phyloP scores from a whole-genome alignment of 2,797 vertebrate species.

The Phalloptychus januarius region DNA sequence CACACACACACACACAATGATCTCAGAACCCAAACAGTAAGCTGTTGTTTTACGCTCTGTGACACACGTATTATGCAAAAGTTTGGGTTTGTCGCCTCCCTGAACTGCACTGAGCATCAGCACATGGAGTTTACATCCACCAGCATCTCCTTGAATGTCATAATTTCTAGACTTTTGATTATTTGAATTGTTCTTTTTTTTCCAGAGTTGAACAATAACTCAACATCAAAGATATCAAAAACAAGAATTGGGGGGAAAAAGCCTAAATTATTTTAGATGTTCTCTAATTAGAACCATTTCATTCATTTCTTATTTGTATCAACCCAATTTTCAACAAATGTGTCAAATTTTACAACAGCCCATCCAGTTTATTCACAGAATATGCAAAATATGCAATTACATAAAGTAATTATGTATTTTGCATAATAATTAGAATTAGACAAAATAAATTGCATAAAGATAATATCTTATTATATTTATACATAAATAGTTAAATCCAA shows the following conservation, averaged over 20 bases:
- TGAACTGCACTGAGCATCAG: not conserved
- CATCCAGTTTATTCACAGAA: not conserved
- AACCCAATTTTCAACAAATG: not conserved
- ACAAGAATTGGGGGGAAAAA: not conserved
- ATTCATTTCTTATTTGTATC: not conserved
- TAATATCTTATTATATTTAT: not conserved
- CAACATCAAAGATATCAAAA: not conserved
- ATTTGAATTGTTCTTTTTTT: not conserved
- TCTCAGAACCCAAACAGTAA: not conserved
- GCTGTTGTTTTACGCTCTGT: not conserved
- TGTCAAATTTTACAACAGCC: not conserved
- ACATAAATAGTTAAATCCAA: not conserved
- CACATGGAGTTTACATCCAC: not conserved
- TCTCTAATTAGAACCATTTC: not conserved
- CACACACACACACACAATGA: not conserved
- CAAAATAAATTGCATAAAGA: no score
- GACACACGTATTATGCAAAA: not conserved
- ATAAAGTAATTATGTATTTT: no score
- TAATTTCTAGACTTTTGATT: not conserved
- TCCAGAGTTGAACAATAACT: not conserved
- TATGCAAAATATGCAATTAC: no score
- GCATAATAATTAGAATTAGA: no score
- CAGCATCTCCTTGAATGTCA: not conserved
- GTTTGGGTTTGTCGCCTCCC: not conserved
- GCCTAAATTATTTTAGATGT: not conserved